Evolutionary conservation across 1,140 invertebrate genomes (phyloP).

Genomic region (Drosophila micromelanica): DNA sequence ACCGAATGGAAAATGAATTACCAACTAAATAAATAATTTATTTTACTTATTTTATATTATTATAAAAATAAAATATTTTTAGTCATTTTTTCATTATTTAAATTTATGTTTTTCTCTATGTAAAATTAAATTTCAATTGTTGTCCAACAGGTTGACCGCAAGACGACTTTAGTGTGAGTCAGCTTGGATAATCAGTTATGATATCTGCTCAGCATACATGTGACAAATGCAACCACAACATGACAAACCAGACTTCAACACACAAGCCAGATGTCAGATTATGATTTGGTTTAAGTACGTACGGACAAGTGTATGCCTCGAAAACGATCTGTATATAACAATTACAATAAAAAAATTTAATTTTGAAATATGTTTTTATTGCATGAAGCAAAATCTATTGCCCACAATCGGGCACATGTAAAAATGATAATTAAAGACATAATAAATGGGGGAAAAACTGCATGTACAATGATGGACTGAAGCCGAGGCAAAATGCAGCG

Average conservation of each 20-base stretch:
- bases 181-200: not conserved
- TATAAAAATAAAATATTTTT: too few relatives aligned
- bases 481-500: not conserved
- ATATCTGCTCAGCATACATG: not conserved
- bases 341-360: too few relatives aligned
- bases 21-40: too few relatives aligned
- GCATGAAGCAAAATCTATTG: not conserved
- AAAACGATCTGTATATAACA: not conserved
- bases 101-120: too few relatives aligned
- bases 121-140: not conserved
- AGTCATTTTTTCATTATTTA: too few relatives aligned
- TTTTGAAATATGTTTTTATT: not conserved
- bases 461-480: not conserved
- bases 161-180: not conserved
- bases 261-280: conserved; percentile 4
- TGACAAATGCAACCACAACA: conserved; percentile 9
- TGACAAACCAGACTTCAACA: conserved; percentile 15
- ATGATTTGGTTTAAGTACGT: not conserved
- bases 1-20: too few relatives aligned
- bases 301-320: not conserved
- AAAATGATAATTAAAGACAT: not conserved
- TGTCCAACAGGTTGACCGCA: not conserved
- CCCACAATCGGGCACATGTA: not conserved
- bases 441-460: not conserved
- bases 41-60: too few relatives aligned